Evolutionary conservation across 2,888 invertebrate species (phyloP), one percentile per base, ranked within the genome.

Genomic region (Yponomeuta plumbellus): DNA sequence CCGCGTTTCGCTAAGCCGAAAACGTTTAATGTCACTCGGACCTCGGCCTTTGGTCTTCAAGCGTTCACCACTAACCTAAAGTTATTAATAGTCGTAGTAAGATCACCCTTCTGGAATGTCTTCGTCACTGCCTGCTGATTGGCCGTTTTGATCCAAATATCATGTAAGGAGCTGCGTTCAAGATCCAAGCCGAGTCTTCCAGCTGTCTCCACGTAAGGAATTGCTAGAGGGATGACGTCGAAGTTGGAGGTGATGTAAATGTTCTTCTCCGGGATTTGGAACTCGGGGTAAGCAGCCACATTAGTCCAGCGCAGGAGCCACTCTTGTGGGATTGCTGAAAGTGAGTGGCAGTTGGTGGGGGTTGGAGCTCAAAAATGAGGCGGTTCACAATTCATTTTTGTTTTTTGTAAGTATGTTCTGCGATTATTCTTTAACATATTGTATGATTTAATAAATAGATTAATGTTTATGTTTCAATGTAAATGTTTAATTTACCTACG

Each of bases 221-320:
- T 76, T 0, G 89, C 80, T 0, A 92, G 81, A 0, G 92, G 80
- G 5, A 94, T 79, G 39, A 96, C 77, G 13, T 83, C 86, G 76
- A 97, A 97, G 80, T 97, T 92, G 1, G 92, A 92, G 0, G 96
- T 93, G 44, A 97, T 91, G 79, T 94, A 97, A 11, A 92, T 84
- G 83, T 97, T n/a, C n/a, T n/a, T n/a, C n/a, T n/a, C n/a, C n/a
- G n/a, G n/a, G n/a, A n/a, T 81, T 71, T 92, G 91, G 76, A 96
- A 94, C 40, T 93, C 93, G 0, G 87, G 70, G 65, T 92, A 86
- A 0, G 93, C 92, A 44, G 88, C 76, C 0, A 92, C 92, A 11
- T 83, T 86, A 17, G 92, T 74, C 96, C 96, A 96, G 0, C 91
- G 82, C 2, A 92, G 73, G 1, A 93, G 78, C 95, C 95, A 95